phyloP scores from a whole-genome alignment of 2,797 vertebrate species.

The Sardinella longiceps region DNA sequence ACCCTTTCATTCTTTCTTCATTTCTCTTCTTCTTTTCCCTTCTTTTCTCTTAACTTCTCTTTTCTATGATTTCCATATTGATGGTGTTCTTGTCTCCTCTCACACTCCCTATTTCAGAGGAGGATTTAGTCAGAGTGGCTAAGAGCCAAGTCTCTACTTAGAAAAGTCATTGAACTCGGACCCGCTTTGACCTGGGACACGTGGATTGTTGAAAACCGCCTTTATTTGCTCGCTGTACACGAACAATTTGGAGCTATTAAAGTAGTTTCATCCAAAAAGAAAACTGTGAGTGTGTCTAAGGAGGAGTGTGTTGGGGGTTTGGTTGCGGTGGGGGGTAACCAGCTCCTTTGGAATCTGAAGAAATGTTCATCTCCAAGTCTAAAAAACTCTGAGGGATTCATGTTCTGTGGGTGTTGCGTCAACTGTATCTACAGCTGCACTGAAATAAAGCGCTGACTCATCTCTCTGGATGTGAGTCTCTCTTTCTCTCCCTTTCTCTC shows the following conservation, averaged over 20 bases:
- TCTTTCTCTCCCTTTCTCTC: too few species aligned
- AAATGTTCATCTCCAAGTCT: not conserved
- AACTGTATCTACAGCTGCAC: constrained; percentile 23
- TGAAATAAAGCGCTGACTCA: constrained; percentile 20
- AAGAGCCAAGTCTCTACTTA: not conserved
- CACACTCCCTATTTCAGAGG: not conserved
- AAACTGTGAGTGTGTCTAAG: not conserved
- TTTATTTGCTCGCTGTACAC: not conserved
- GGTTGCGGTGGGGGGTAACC: too few species aligned
- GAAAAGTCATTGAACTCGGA: not conserved
- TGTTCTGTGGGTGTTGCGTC: constrained; percentile 10
- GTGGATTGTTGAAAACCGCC: not conserved
- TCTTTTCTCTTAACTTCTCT: not conserved
- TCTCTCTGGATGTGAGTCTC: constrained; percentile 6
- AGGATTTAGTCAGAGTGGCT: not conserved
- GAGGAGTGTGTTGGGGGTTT: not conserved
- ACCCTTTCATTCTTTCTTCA: not conserved
- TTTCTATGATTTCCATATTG: not conserved
- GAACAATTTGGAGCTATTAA: not conserved
- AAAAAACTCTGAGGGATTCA: not conserved
- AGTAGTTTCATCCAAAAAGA: not conserved
- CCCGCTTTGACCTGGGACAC: not conserved
- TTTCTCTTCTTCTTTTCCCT: not conserved
- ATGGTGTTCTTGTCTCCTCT: not conserved
- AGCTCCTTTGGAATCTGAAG: not conserved